phyloP scores from a whole-genome alignment of 92 coral and sea anemone species.

The Epizoanthus fatuus region DNA sequence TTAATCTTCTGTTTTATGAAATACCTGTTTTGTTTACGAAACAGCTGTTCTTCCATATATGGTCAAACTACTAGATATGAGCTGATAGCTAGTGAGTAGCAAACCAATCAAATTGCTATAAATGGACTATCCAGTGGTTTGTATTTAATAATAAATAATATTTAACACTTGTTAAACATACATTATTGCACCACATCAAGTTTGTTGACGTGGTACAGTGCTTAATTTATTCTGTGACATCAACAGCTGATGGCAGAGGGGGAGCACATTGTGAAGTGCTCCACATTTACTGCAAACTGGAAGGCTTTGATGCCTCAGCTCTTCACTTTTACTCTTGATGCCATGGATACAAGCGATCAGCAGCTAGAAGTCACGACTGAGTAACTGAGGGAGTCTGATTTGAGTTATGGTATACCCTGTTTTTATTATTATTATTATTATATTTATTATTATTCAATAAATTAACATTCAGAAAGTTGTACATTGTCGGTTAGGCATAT shows the following conservation, averaged over 20 bases:
- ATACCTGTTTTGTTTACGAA: no score
- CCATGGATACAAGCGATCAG: not conserved
- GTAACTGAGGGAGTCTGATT: constrained; percentile 10
- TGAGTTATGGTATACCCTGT: not conserved
- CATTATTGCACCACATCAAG: constrained; percentile 3
- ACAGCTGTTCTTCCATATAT: no score
- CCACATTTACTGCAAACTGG: not conserved
- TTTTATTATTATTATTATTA: not conserved
- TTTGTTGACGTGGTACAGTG: constrained; percentile 1
- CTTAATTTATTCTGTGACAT: constrained; percentile 7
- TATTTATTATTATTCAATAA: no score
- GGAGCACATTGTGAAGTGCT: not conserved
- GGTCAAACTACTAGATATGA: no score
- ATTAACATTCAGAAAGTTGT: no score
- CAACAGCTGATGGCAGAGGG: constrained; percentile 21
- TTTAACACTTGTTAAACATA: not conserved
- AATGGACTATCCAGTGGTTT: no score
- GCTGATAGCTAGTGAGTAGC: no score
- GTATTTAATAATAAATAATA: not conserved
- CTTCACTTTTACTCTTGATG: constrained; percentile 1
- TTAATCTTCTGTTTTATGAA: no score
- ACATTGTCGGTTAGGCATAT: no score
- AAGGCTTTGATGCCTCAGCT: constrained; percentile 14
- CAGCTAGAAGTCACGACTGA: not conserved
- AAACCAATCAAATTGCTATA: no score